Evolutionary conservation across 2,888 invertebrate species (phyloP).

Genomic region (Kuschelorhynchus macadamiae): DNA sequence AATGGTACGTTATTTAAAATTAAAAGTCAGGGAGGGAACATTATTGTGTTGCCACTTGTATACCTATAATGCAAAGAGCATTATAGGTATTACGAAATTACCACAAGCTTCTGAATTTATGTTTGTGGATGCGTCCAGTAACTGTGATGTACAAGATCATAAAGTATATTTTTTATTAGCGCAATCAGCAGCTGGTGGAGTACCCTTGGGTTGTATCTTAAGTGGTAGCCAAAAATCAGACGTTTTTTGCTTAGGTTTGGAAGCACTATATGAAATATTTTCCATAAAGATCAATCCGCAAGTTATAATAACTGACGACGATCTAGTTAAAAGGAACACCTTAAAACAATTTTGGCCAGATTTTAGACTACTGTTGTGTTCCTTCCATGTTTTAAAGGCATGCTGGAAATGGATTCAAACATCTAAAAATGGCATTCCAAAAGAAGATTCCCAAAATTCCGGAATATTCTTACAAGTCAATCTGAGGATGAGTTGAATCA

Average conservation of each 20-base stretch:
- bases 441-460: constrained; percentile 34
- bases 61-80: constrained; percentile 41
- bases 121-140: constrained; percentile 44
- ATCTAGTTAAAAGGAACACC: constrained; percentile 26
- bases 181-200: constrained; percentile 27
- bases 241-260: constrained; percentile 22
- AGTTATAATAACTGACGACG: constrained; percentile 41
- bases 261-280: constrained; percentile 35
- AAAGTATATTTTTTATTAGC: constrained; percentile 39
- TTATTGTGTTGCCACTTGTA: constrained; percentile 38
- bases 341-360: constrained; percentile 37
- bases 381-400: constrained; percentile 34
- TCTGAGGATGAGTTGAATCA: constrained; percentile 10
- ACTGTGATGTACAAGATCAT: constrained; percentile 35
- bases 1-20: constrained; percentile 29
- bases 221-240: constrained; percentile 40
- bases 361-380: constrained; percentile 34
- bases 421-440: constrained; percentile 35
- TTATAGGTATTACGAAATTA: too few species aligned
- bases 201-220: constrained; percentile 39
- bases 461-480: constrained; percentile 19
- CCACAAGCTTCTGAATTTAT: constrained; percentile 32
- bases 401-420: constrained; percentile 44
- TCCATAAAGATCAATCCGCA: constrained; percentile 34
- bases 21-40: constrained; percentile 25